phyloP scores from a whole-genome alignment of 2,888 invertebrate genomes.

The Ptychoptera contaminata region DNA sequence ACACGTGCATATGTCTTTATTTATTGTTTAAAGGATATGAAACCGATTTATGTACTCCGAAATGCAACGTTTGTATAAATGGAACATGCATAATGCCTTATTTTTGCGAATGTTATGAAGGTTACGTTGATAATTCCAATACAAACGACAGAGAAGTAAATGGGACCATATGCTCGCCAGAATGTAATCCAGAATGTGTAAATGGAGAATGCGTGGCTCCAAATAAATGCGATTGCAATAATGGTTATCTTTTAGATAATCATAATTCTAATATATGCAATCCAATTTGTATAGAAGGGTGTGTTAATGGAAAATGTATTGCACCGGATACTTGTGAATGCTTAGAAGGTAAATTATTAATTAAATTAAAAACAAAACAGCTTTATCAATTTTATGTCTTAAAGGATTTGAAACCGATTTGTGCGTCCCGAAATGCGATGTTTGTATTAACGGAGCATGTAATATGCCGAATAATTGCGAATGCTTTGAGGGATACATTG shows the following conservation, averaged over 20 bases:
- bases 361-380: constrained; percentile 12
- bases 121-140: constrained; percentile 17
- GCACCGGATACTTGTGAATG: constrained; percentile 33
- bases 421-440: no score
- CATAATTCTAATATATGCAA: constrained; percentile 2
- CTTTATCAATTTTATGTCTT: no score
- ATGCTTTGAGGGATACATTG: constrained; percentile 27
- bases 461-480: constrained; percentile 25
- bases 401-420: no score
- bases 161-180: constrained; percentile 17
- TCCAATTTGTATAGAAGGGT: constrained; percentile 2
- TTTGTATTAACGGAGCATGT: constrained; percentile 28
- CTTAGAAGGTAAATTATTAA: constrained; percentile 18
- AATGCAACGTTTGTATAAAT: constrained; percentile 15
- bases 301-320: constrained; percentile 21
- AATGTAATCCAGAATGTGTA: constrained; percentile 21
- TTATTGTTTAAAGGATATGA: no score
- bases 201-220: constrained; percentile 30
- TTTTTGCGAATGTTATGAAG: constrained; percentile 32
- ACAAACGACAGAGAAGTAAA: not conserved
- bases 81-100: constrained; percentile 34
- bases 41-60: no score
- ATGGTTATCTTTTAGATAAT: constrained; percentile 19
- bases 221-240: constrained; percentile 26
- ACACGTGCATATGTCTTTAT: constrained; percentile 17